Evolutionary conservation across 1,140 invertebrate genomes (phyloP).

Genomic region (Notospermus geniculatus): DNA sequence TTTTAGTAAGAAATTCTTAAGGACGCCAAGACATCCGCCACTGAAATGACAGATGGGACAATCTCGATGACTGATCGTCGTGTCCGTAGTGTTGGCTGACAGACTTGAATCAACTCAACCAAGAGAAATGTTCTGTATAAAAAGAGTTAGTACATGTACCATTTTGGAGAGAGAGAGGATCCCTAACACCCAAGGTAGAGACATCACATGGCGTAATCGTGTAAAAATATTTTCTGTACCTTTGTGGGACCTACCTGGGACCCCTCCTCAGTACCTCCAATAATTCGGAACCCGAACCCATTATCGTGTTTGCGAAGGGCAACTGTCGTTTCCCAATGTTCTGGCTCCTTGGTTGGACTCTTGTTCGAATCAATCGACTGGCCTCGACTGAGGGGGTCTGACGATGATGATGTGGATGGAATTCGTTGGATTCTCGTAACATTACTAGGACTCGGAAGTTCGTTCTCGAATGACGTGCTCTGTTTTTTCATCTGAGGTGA

Average conservation of each 20-base stretch:
- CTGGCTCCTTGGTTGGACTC: constrained; percentile 11
- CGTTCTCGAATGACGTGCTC: constrained; percentile 69
- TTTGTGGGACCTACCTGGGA: constrained; percentile 69
- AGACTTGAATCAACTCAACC: neutral
- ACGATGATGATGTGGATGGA: constrained; percentile 23
- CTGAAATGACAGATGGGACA: too few species aligned
- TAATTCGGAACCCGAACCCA: constrained; percentile 96
- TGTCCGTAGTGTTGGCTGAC: too few species aligned
- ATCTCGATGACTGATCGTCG: too few species aligned
- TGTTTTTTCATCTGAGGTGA: constrained; percentile 57
- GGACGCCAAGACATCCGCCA: too few species aligned
- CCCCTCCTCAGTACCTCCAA: constrained; percentile 97
- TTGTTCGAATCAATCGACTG: constrained; percentile 17
- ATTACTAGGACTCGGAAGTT: constrained; percentile 43
- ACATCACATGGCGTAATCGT: too few species aligned
- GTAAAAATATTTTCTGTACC: too few species aligned
- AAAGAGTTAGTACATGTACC: too few species aligned
- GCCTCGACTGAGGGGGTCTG: constrained; percentile 20
- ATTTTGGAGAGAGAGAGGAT: too few species aligned
- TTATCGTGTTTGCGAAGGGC: constrained; percentile 76
- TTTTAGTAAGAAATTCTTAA: too few species aligned
- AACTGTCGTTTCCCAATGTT: constrained; percentile 67
- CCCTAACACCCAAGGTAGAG: too few species aligned
- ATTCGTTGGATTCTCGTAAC: constrained; percentile 35
- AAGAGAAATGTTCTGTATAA: neutral